phyloP scores from a whole-genome alignment of 2,113 vertebrate species.

The Psittacara wagleri region DNA sequence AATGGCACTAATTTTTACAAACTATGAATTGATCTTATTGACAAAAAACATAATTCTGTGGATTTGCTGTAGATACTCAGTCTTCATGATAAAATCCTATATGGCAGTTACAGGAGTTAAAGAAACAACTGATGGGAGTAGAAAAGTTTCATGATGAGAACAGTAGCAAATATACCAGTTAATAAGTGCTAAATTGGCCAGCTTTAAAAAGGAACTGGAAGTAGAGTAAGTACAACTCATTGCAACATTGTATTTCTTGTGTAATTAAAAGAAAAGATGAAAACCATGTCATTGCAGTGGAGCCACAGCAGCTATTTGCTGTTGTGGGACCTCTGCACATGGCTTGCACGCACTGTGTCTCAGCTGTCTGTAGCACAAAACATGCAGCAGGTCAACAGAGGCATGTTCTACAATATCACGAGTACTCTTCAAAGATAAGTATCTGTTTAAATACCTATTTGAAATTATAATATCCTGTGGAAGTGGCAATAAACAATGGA shows the following conservation, averaged over 20 bases:
- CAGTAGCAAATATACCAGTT: not conserved
- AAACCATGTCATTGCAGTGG: not conserved
- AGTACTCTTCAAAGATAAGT: not conserved
- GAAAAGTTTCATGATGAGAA: not conserved
- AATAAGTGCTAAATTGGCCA: not conserved
- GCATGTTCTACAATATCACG: fast-evolving
- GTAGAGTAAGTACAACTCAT: not conserved
- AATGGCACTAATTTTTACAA: not conserved
- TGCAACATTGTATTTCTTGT: not conserved
- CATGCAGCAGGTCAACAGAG: fast-evolving
- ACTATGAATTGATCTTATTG: not conserved
- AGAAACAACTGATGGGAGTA: not conserved
- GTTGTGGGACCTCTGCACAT: not conserved
- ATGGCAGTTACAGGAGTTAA: not conserved
- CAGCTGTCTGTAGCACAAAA: not conserved
- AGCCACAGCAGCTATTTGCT: not conserved
- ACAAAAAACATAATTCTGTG: not conserved
- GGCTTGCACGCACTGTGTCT: fast-evolving
- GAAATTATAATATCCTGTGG: not conserved
- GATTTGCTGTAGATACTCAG: not conserved
- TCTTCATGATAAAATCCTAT: not conserved
- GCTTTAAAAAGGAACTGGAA: not conserved
- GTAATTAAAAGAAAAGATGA: not conserved
- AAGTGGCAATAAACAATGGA: not conserved
- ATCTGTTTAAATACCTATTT: not conserved